Evolutionary conservation across 2,113 vertebrate genomes (phyloP).

Genomic region (Lagenorhynchus albirostris): DNA sequence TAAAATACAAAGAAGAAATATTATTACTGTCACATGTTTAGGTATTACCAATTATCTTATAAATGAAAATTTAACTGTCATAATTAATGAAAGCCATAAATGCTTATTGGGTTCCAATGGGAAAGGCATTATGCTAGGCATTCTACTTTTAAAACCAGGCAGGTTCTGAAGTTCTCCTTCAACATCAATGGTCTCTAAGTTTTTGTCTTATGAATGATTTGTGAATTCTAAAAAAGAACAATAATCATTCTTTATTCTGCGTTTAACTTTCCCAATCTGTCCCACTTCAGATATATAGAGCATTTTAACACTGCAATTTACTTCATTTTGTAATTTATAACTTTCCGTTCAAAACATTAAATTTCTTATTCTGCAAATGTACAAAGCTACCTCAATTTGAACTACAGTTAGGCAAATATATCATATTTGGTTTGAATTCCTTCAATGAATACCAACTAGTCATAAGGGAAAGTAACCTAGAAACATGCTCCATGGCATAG

Average conservation of each 20-base stretch:
- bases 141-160: neutral
- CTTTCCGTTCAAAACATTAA: conserved; percentile 9
- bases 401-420: neutral
- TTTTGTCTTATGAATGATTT: neutral
- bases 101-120: neutral
- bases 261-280: neutral
- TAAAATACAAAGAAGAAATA: conserved; percentile 77
- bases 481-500: neutral
- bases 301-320: neutral
- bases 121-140: neutral
- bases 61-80: neutral
- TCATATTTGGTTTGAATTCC: neutral
- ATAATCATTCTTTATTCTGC: neutral
- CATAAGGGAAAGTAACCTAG: neutral
- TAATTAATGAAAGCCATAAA: neutral
- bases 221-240: neutral
- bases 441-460: neutral
- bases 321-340: conserved; percentile 22
- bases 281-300: neutral
- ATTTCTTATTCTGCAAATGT: conserved; percentile 3
- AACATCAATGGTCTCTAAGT: neutral
- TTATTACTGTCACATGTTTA: neutral
- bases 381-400: neutral
- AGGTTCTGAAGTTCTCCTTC: neutral
- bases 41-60: neutral